Base-by-base conservation (phyloP, 1,140 invertebrate genomes). In the Meloidogyne hapla region DNA sequence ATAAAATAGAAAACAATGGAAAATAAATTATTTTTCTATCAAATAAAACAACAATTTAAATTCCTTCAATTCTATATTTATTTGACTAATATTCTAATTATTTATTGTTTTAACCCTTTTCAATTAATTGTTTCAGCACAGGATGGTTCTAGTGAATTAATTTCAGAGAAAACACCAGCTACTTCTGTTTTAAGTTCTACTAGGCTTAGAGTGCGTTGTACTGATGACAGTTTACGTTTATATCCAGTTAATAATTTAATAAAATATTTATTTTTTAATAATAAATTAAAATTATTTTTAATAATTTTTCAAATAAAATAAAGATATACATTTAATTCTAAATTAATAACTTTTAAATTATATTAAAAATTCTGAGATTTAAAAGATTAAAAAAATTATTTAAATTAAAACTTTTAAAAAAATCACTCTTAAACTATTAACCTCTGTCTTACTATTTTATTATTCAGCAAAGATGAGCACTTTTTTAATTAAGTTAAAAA, bases 71-170 rank as follows among this genome's bases (percentile, higher is more conserved):
- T 33, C 5, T 64, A 28, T 1, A 66, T 66, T 66, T 28, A 66
- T 66, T 66, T 1, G 8, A 33, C n/a, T 21, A 26, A 18, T 40
- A 25, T 66, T 65, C n/a, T 65, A 26, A 13, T 26, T 26, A 18
- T 65, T 38, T 65, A 23, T 38, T 26, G 2, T 4, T 23, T 5
- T 23, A 13, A 3, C 8, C 9, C 15, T 26, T 66, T 1, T 6
- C 65, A 18, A 26, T 10, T 66, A 9, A 2, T 23, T 18, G 71
- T 73, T 25, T 28, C 38, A 18, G 79, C 79, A 25, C 79, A 80
- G 62, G 79, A 80, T 69, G 79, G 79, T 6, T 80, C 79, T 66
- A 82, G 80, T 26, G 79, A 80, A 48, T 45, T 80, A 61, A 48
- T 77, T 26, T 26, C 45, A 26, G 71, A 79, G 10, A 79, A 80